Evolutionary conservation across 2,797 vertebrate species (phyloP).

Genomic region (Oophaga sylvatica): DNA sequence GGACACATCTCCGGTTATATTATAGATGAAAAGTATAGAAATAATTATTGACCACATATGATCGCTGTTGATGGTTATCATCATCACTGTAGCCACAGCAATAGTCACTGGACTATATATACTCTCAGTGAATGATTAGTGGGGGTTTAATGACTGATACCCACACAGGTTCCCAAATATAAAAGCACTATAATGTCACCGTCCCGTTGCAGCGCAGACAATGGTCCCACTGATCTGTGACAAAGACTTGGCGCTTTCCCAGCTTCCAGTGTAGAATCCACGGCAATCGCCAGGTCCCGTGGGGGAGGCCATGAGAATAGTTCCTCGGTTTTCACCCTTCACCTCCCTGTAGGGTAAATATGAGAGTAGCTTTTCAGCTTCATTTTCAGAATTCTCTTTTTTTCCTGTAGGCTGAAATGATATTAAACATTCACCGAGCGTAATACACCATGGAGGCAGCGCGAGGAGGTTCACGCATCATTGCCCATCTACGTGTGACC

Average conservation of each 20-base stretch:
- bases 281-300: background rate
- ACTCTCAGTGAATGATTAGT: no score
- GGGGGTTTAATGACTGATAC: no score
- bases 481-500: background rate
- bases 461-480: background rate
- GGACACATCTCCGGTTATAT: no score
- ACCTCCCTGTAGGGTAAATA: background rate
- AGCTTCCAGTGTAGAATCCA: background rate
- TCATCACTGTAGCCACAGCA: no score
- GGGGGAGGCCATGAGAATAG: background rate
- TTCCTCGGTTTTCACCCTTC: background rate
- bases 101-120: no score
- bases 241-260: background rate
- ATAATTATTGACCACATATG: no score
- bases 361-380: background rate
- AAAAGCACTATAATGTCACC: background rate
- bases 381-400: constrained; percentile 1
- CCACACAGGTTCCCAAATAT: no score
- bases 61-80: no score
- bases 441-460: background rate
- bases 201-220: background rate
- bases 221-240: background rate
- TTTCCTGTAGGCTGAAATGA: background rate
- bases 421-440: background rate
- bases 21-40: no score